Evolutionary conservation across 2,888 invertebrate genomes (phyloP).

Genomic region (Noctua pronuba): DNA sequence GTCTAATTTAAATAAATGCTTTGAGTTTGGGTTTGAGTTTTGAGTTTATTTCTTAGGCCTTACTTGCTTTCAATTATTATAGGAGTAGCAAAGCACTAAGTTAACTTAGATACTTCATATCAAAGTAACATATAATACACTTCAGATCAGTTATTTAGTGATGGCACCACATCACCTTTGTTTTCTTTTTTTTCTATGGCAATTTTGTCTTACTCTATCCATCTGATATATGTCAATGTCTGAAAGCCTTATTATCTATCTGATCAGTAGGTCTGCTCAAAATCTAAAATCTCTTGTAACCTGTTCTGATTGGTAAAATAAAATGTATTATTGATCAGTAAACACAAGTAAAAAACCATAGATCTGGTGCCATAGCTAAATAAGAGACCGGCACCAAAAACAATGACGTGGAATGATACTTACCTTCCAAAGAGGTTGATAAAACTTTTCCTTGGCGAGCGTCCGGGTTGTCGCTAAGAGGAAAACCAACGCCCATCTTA

Average conservation of each 20-base stretch:
- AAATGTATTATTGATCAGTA: not conserved
- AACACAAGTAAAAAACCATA: not conserved
- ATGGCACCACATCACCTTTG: slow-evolving; percentile 5
- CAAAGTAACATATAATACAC: not conserved
- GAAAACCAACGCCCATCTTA: slow-evolving; percentile 96
- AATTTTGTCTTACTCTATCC: not conserved
- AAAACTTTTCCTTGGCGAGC: slow-evolving; percentile 93
- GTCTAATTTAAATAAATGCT: too few relatives aligned
- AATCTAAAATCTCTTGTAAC: too few relatives aligned
- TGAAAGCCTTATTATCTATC: not conserved
- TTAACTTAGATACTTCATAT: not conserved
- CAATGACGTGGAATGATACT: slow-evolving; percentile 60
- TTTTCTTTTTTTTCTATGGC: not conserved
- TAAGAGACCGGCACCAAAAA: not conserved
- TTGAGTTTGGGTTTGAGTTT: too few relatives aligned
- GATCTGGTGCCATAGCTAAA: slow-evolving; percentile 26
- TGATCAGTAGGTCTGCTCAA: not conserved
- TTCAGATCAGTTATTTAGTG: slow-evolving; percentile 17
- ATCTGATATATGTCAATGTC: not conserved
- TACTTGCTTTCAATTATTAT: not conserved
- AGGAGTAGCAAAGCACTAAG: not conserved
- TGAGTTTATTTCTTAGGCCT: not conserved
- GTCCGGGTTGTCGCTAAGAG: slow-evolving; percentile 93
- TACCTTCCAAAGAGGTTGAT: slow-evolving; percentile 91
- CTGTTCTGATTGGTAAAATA: not conserved